phyloP scores from a whole-genome alignment of 1,140 invertebrate genomes.

The Brachionus asplanchnoidis region DNA sequence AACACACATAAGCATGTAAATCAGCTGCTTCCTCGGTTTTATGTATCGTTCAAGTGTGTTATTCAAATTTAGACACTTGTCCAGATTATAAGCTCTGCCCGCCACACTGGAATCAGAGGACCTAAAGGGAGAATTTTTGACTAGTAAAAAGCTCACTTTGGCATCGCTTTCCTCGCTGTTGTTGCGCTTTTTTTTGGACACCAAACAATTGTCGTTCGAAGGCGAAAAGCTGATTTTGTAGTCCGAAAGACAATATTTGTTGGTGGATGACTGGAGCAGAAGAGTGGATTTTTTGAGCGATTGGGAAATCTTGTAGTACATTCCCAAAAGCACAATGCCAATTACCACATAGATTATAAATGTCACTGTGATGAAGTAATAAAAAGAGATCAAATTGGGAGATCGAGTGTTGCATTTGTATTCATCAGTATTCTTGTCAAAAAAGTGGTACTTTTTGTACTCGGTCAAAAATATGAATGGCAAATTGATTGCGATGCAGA shows the following conservation, averaged over 20 bases:
- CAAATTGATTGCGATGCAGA: constrained; percentile 18
- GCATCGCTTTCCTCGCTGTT: neutral
- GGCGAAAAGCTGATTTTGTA: neutral
- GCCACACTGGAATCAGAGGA: neutral
- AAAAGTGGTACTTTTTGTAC: constrained; percentile 15
- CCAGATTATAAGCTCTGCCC: neutral
- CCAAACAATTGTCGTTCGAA: neutral
- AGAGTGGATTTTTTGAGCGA: neutral
- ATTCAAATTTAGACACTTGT: neutral
- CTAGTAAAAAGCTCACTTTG: neutral
- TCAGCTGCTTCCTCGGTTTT: constrained; percentile 15
- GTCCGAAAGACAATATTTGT: neutral
- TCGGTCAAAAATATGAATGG: constrained; percentile 34
- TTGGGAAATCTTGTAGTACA: constrained; percentile 5
- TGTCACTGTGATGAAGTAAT: constrained; percentile 18
- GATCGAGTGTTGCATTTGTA: constrained; percentile 24
- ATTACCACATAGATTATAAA: constrained; percentile 24
- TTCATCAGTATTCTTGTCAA: constrained; percentile 11
- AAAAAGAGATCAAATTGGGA: neutral
- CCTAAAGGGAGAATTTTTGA: neutral
- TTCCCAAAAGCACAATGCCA: constrained; percentile 6
- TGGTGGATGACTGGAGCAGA: neutral
- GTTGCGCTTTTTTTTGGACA: neutral
- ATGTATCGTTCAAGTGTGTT: constrained; percentile 15
- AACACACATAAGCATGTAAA: constrained; percentile 31